phyloP scores from a whole-genome alignment of 1,140 invertebrate species.

The Zaprionus ghesquierei region DNA sequence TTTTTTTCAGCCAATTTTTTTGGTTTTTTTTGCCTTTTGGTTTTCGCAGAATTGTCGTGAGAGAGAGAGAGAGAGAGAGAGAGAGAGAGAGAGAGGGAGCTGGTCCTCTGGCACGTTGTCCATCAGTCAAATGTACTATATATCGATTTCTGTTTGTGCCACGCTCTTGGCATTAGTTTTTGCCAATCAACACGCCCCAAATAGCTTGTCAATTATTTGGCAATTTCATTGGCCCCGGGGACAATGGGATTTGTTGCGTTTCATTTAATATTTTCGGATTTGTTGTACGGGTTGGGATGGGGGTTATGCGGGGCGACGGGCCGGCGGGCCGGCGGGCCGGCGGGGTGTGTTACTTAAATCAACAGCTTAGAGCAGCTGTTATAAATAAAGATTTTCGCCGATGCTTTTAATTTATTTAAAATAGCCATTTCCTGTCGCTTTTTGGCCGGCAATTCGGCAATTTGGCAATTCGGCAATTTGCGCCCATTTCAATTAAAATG shows the following conservation, averaged over 20 bases:
- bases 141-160: slow-evolving; percentile 60
- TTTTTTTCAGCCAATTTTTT: slow-evolving; percentile 33
- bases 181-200: slow-evolving; percentile 77
- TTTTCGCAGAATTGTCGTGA: slow-evolving; percentile 36
- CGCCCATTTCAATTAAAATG: slow-evolving; percentile 69
- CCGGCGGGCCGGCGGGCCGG: too few species aligned
- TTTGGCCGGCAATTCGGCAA: slow-evolving; percentile 14
- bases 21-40: neutral
- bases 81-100: too few species aligned
- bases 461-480: neutral
- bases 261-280: slow-evolving; percentile 72
- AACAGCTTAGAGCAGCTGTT: slow-evolving; percentile 60
- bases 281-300: neutral
- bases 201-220: slow-evolving; percentile 79
- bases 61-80: too few species aligned
- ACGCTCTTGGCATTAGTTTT: slow-evolving; percentile 73
- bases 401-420: slow-evolving; percentile 74
- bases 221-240: slow-evolving; percentile 76
- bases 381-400: slow-evolving; percentile 74
- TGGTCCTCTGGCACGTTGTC: slow-evolving; percentile 45
- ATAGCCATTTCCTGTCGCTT: slow-evolving; percentile 71
- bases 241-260: slow-evolving; percentile 76
- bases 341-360: slow-evolving; percentile 32
- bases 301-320: neutral
- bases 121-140: slow-evolving; percentile 69